Percentiles rank a stretch among this genome's conserved stretches.
These are phyloP conservation scores for Scomber scombrus DNA, from an alignment of 2,113 vertebrate genomes.

Conservation along the genomic window DNA sequence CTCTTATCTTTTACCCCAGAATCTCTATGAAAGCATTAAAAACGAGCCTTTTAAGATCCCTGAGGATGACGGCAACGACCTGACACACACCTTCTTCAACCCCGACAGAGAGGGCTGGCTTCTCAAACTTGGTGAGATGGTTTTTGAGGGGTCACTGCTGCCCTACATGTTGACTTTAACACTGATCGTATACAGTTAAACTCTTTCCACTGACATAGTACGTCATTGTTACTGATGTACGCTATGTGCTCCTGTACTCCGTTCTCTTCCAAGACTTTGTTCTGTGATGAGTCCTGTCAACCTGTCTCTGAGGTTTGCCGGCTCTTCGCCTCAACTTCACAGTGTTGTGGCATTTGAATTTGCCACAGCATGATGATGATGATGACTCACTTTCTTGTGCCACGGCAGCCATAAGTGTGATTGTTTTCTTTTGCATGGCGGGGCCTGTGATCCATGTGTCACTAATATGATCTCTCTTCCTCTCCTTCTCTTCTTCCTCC, in stretches of 20 bases:
- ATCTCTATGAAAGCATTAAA: slow-evolving; percentile 94
- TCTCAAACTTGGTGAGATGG: slow-evolving; percentile 90
- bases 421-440: slow-evolving; percentile 83
- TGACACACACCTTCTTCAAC: slow-evolving; percentile 95
- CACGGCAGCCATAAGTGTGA: slow-evolving; percentile 57
- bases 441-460: slow-evolving; percentile 77
- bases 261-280: slow-evolving; percentile 50
- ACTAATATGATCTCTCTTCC: slow-evolving; percentile 81
- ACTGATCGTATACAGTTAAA: not conserved
- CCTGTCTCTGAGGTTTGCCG: slow-evolving; percentile 19
- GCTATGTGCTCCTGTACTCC: slow-evolving; percentile 1
- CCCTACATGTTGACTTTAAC: not conserved
- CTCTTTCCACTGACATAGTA: not conserved
- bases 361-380: slow-evolving; percentile 48
- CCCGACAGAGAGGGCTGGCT: slow-evolving; percentile 95
- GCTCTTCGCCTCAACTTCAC: slow-evolving; percentile 52
- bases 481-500: slow-evolving; percentile 58
- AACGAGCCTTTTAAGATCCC: slow-evolving; percentile 96
- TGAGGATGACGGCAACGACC: slow-evolving; percentile 93
- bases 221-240: not conserved
- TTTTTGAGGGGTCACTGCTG: not conserved
- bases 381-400: slow-evolving; percentile 52
- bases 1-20: slow-evolving; percentile 75
- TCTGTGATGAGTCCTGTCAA: slow-evolving; percentile 32
- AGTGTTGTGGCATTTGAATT: slow-evolving; percentile 18